Conservation (phyloP, 2,797 vertebrate genomes). For the Myotis findleyi region DNA sequence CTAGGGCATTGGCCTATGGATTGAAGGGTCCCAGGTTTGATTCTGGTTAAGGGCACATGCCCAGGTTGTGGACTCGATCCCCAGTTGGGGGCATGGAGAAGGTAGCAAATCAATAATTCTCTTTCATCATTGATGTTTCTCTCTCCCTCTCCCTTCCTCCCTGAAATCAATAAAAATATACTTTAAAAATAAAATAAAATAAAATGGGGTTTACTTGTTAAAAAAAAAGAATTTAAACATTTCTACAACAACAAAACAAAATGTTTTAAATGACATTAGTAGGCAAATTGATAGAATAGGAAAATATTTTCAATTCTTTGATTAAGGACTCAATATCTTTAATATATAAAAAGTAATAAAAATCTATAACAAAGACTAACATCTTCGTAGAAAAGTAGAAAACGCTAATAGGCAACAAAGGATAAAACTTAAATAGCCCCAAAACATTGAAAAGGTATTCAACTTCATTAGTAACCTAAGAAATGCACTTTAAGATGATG, state of each 20-base stretch:
- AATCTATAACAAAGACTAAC: background rate
- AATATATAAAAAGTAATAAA: background rate
- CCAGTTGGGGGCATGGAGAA: no score
- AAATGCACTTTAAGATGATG: background rate
- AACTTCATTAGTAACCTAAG: background rate
- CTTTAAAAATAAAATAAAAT: no score
- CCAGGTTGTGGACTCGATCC: no score
- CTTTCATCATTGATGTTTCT: no score
- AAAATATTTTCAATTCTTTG: background rate
- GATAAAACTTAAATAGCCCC: background rate
- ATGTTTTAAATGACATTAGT: background rate
- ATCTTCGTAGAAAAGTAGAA: background rate
- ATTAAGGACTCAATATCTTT: background rate
- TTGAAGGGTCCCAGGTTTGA: no score
- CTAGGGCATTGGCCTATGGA: no score
- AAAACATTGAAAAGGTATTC: background rate
- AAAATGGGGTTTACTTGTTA: no score
- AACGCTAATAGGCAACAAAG: background rate
- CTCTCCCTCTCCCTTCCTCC: no score
- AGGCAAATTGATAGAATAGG: background rate
- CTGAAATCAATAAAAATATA: no score
- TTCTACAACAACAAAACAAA: background rate
- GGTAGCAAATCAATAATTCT: no score
- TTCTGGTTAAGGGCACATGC: no score
- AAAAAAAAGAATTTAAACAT: background rate